Evolutionary conservation across 2,113 vertebrate species (phyloP).

Genomic region (Leptosomus discolor): DNA sequence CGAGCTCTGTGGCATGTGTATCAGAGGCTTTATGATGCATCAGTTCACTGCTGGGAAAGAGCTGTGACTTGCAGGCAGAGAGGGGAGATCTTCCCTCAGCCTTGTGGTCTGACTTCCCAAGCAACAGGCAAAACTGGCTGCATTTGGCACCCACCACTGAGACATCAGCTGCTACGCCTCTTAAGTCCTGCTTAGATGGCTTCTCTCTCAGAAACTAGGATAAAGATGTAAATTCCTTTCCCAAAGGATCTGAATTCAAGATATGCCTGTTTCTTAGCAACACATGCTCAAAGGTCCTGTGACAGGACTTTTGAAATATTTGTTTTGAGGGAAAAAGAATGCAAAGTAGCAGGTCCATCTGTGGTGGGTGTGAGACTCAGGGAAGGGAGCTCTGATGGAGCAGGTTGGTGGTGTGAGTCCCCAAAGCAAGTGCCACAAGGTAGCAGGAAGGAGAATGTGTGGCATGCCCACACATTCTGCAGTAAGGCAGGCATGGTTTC

Average conservation of each 20-base stretch:
- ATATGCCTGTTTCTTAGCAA: not conserved
- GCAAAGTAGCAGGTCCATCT: not conserved
- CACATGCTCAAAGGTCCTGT: not conserved
- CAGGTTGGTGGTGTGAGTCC: not conserved
- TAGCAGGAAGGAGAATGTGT: not conserved
- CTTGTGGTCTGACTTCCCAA: not conserved
- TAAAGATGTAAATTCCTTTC: not conserved
- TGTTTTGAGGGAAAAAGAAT: not conserved
- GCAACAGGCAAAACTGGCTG: fast-evolving
- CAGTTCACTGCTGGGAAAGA: not conserved
- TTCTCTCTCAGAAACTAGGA: not conserved
- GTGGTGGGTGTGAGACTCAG: not conserved
- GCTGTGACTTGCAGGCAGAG: not conserved
- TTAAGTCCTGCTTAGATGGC: not conserved
- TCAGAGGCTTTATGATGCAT: fast-evolving
- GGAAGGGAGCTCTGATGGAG: not conserved
- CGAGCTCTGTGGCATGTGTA: no score
- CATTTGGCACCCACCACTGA: fast-evolving
- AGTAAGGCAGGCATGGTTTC: not conserved
- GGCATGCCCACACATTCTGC: fast-evolving
- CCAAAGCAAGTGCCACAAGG: fast-evolving
- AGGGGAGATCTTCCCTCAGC: not conserved
- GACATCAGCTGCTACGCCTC: not conserved
- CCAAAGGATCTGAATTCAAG: fast-evolving
- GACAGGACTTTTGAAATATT: not conserved